These are phyloP conservation scores for Danio kyathit DNA, from an alignment of 2,797 vertebrate genomes.

Conservation along the genomic window DNA sequence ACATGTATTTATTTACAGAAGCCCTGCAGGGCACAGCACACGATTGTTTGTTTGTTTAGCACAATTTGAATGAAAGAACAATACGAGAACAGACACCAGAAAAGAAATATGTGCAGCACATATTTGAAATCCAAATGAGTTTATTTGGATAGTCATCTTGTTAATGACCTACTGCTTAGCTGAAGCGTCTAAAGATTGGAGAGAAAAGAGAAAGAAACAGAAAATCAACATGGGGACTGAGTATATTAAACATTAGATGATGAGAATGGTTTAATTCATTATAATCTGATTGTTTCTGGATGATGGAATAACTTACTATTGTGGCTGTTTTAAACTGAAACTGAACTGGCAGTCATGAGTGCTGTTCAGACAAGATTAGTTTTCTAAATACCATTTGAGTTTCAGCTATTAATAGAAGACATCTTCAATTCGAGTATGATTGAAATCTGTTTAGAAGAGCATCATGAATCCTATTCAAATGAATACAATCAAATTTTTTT, in stretches of 20 bases:
- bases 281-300: slow-evolving; percentile 10
- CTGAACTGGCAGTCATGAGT: neutral
- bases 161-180: neutral
- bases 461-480: neutral
- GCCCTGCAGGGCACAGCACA: neutral
- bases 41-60: slow-evolving; percentile 7
- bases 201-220: neutral
- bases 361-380: neutral
- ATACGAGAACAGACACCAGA: neutral
- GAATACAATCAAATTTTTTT: too few species aligned
- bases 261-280: neutral
- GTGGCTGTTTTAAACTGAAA: neutral
- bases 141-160: neutral
- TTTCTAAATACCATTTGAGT: neutral
- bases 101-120: slow-evolving; percentile 2
- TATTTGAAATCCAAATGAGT: slow-evolving; percentile 1
- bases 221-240: neutral
- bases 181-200: neutral
- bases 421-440: neutral
- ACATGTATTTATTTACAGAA: neutral
- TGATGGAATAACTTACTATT: neutral
- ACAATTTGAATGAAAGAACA: neutral
- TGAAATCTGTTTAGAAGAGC: neutral
- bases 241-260: neutral
- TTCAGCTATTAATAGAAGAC: neutral